These are phyloP conservation scores for Hexactinellida sp. DNA, from an alignment of 37 sponge, comb jelly and placozoan species.

Conservation along the genomic window DNA sequence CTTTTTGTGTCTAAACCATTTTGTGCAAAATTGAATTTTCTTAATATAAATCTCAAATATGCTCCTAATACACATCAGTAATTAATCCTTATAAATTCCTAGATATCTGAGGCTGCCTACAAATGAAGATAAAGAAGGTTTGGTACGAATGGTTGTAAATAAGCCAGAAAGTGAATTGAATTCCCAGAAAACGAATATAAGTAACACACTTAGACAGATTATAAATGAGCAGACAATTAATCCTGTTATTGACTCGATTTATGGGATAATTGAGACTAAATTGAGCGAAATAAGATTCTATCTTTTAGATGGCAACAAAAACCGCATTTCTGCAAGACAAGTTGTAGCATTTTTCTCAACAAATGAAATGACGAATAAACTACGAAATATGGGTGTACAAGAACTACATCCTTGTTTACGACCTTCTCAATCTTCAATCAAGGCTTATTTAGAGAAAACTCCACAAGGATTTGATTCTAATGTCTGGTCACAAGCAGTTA, in stretches of 20 bases:
- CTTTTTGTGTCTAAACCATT: too few relatives aligned
- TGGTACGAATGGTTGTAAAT: constrained; percentile 56
- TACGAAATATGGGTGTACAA: neutral
- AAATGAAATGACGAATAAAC: neutral
- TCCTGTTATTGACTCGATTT: neutral
- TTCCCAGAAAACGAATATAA: constrained; percentile 22
- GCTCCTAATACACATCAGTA: too few relatives aligned
- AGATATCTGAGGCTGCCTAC: constrained; percentile 56
- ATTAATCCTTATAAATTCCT: too few relatives aligned
- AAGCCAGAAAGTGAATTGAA: constrained; percentile 34
- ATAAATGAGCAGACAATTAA: neutral
- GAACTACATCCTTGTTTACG: neutral
- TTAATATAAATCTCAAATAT: too few relatives aligned
- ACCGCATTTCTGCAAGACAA: neutral
- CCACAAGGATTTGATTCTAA: constrained; percentile 18
- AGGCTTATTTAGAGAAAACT: neutral
- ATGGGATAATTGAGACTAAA: neutral
- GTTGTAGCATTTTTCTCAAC: neutral
- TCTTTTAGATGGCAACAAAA: neutral
- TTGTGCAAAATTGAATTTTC: too few relatives aligned
- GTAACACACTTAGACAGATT: constrained; percentile 23
- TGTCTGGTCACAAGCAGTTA: constrained; percentile 69
- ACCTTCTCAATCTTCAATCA: neutral
- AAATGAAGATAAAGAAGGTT: constrained; percentile 64
- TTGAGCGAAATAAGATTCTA: constrained; percentile 1